Conservation (phyloP, 2,797 vertebrate species). For the Anguilla pacifica region DNA sequence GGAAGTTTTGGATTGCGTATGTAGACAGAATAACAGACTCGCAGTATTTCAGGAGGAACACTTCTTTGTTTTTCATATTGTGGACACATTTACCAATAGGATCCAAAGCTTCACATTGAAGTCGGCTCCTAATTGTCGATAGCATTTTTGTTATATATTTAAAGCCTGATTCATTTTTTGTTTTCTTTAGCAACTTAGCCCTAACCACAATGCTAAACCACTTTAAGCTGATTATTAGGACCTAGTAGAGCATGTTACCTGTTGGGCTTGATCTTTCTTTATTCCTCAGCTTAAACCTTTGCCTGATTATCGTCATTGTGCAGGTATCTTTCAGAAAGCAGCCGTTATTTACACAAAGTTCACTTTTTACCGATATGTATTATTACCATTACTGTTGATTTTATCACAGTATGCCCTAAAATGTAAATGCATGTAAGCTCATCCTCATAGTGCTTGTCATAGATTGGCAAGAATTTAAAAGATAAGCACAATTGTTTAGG, state of each 20-base stretch:
- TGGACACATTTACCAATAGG: not conserved
- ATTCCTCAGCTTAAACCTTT: not conserved
- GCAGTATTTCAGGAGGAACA: not conserved
- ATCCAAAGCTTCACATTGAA: slow-evolving; percentile 22
- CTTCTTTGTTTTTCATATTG: not conserved
- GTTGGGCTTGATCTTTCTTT: not conserved
- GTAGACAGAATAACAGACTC: not conserved
- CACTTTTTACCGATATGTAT: not conserved
- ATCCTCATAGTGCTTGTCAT: not conserved
- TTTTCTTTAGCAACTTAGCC: not conserved
- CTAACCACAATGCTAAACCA: not conserved
- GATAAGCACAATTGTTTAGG: not conserved
- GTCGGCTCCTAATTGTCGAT: not conserved
- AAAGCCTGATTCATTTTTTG: not conserved
- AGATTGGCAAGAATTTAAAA: not conserved
- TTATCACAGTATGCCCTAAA: not conserved
- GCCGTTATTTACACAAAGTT: not conserved
- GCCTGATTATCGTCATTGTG: not conserved
- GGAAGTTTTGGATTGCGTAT: not conserved
- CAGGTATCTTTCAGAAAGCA: slow-evolving; percentile 2
- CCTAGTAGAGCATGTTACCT: not conserved
- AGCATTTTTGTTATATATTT: not conserved
- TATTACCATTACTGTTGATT: not conserved
- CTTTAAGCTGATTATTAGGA: not conserved
- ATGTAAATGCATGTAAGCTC: not conserved